Evolutionary conservation across 2,888 invertebrate species (phyloP).

Genomic region (Dryocosmus kuriphilus): DNA sequence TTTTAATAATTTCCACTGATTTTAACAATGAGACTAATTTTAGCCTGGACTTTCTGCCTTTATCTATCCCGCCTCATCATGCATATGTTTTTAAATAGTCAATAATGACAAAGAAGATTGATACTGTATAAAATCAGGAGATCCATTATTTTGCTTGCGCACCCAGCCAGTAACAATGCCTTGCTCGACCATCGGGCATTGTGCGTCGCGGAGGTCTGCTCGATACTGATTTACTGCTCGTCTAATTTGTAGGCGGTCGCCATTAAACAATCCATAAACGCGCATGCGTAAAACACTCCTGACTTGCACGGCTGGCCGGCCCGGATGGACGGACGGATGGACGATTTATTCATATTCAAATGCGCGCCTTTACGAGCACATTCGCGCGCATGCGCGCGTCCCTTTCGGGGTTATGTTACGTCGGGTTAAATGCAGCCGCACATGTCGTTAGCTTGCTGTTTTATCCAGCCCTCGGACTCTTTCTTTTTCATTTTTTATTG

Average conservation of each 20-base stretch:
- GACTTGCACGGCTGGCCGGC: conserved; percentile 52
- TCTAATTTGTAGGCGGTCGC: conserved; percentile 77
- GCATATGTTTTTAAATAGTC: neutral
- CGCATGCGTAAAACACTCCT: conserved; percentile 74
- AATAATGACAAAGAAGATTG: conserved; percentile 2
- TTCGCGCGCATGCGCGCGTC: conserved; percentile 55
- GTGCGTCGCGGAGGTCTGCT: conserved; percentile 71
- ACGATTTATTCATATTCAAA: conserved; percentile 77
- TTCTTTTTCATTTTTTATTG: conserved; percentile 53
- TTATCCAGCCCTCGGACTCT: conserved; percentile 56
- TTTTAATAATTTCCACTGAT: neutral
- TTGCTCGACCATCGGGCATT: conserved; percentile 58
- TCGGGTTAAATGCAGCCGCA: conserved; percentile 62
- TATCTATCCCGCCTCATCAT: neutral
- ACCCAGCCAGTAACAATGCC: neutral
- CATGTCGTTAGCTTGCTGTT: conserved; percentile 62
- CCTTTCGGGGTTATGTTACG: conserved; percentile 59
- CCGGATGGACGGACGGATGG: conserved; percentile 54
- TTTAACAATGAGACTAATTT: neutral
- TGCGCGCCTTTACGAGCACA: conserved; percentile 71
- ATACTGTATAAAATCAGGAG: neutral
- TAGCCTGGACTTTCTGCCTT: neutral
- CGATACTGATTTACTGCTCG: conserved; percentile 77
- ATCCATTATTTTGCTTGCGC: conserved; percentile 10
- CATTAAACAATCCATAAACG: conserved; percentile 77